Evolutionary conservation across 2,113 vertebrate genomes (phyloP).

Genomic region (Romanogobio albipinnatus): DNA sequence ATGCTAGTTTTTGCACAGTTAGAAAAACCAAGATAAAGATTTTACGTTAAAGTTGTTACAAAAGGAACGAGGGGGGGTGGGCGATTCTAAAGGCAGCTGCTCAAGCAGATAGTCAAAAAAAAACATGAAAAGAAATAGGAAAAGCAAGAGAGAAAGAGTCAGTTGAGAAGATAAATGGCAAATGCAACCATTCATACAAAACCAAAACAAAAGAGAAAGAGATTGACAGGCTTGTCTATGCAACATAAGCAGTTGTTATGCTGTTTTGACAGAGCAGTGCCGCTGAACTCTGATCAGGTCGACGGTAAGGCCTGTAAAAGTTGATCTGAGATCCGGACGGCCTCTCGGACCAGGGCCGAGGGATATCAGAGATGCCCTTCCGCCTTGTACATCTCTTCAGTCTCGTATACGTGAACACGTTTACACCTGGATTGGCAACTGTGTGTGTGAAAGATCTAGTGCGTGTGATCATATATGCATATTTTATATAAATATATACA

Average conservation of each 20-base stretch:
- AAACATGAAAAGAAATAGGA: conserved; percentile 20
- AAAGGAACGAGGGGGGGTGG: conserved; percentile 12
- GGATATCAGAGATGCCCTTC: conserved; percentile 17
- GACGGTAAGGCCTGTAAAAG: conserved; percentile 25
- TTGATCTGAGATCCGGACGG: conserved; percentile 24
- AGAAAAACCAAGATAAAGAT: conserved; percentile 29
- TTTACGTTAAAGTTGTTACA: conserved; percentile 21
- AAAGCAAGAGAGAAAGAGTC: conserved; percentile 11
- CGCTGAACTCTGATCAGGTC: conserved; percentile 32
- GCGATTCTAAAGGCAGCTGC: conserved; percentile 46
- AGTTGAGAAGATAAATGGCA: conserved; percentile 47
- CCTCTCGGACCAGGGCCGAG: not conserved
- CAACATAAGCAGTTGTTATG: conserved; percentile 26
- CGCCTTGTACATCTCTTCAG: conserved; percentile 18
- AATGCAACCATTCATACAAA: conserved; percentile 40
- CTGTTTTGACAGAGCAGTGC: conserved; percentile 28
- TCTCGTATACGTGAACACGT: conserved; percentile 37
- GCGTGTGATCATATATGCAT: conserved; percentile 42
- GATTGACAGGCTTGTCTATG: conserved; percentile 33
- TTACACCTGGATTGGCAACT: conserved; percentile 56
- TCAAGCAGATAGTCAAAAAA: conserved; percentile 39
- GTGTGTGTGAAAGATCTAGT: conserved; percentile 44
- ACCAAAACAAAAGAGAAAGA: not conserved
- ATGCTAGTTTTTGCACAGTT: conserved; percentile 34
- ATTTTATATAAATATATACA: conserved; percentile 37